phyloP scores from a whole-genome alignment of 2,888 invertebrate species.

The Zygaena filipendulae region DNA sequence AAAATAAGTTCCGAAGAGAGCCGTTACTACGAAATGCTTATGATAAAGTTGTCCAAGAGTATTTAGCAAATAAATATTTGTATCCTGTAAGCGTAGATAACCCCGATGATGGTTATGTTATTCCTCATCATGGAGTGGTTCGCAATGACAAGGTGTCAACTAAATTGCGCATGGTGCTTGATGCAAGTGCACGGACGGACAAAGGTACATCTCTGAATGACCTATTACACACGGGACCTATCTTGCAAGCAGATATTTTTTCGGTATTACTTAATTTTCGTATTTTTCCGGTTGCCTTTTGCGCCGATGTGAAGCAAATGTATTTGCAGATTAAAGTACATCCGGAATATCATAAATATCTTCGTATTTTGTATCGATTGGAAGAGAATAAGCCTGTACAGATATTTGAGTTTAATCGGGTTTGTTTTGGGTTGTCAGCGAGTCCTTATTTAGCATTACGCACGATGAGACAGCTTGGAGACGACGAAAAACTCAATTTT shows the following conservation, averaged over 20 bases:
- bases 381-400: conserved; percentile 3
- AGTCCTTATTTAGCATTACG: conserved; percentile 12
- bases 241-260: conserved; percentile 13
- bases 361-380: conserved; percentile 5
- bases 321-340: conserved; percentile 7
- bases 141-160: conserved; percentile 6
- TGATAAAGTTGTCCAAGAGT: too few species aligned
- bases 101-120: conserved; percentile 5
- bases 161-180: conserved; percentile 7
- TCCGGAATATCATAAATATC: conserved; percentile 4
- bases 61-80: too few species aligned
- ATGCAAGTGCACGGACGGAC: conserved; percentile 10
- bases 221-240: conserved; percentile 12
- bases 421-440: conserved; percentile 12
- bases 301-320: conserved; percentile 14
- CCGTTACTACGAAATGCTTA: conserved; percentile 3
- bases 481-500: conserved; percentile 4
- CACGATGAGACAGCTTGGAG: conserved; percentile 8
- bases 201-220: conserved; percentile 12
- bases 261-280: conserved; percentile 11
- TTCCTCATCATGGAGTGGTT: conserved; percentile 6
- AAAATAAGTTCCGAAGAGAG: too few species aligned
- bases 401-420: conserved; percentile 10
- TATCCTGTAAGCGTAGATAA: too few species aligned
- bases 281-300: conserved; percentile 10